These are phyloP conservation scores for Eidolon helvum DNA, from an alignment of 2,113 vertebrate species.

Conservation along the genomic window DNA sequence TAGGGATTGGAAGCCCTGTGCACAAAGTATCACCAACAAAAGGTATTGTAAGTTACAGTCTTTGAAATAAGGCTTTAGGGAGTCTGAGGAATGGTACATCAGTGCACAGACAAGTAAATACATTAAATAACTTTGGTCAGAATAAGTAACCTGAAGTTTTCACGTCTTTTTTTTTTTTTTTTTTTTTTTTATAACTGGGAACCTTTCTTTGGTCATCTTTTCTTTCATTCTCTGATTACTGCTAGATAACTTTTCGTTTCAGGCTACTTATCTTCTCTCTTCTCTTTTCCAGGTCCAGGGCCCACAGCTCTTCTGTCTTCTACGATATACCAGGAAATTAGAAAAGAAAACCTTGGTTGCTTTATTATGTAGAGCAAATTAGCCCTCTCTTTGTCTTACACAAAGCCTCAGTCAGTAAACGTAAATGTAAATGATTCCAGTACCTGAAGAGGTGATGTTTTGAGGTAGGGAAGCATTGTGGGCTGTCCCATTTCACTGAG, in stretches of 20 bases:
- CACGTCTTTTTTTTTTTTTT: not conserved
- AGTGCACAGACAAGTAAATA: not conserved
- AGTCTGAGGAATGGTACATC: not conserved
- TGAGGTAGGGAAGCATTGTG: not conserved
- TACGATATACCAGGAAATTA: not conserved
- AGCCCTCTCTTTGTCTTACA: not conserved
- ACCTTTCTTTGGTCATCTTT: not conserved
- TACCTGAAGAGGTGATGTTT: not conserved
- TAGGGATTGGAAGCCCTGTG: not conserved
- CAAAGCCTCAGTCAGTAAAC: not conserved
- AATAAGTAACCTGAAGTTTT: not conserved
- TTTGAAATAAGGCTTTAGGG: not conserved
- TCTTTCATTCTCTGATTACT: not conserved
- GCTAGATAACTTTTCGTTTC: not conserved
- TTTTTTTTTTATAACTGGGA: not conserved
- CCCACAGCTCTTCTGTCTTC: not conserved
- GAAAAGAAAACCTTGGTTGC: not conserved
- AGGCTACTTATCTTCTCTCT: not conserved
- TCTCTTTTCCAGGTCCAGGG: not conserved
- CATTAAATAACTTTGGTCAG: not conserved
- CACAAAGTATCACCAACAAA: not conserved
- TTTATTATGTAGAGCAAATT: not conserved
- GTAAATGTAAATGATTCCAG: not conserved
- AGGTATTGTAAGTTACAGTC: not conserved
- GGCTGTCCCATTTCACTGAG: not conserved